Evolutionary conservation across 1,140 invertebrate species (phyloP).

Genomic region (Dendroctonus ponderosae): DNA sequence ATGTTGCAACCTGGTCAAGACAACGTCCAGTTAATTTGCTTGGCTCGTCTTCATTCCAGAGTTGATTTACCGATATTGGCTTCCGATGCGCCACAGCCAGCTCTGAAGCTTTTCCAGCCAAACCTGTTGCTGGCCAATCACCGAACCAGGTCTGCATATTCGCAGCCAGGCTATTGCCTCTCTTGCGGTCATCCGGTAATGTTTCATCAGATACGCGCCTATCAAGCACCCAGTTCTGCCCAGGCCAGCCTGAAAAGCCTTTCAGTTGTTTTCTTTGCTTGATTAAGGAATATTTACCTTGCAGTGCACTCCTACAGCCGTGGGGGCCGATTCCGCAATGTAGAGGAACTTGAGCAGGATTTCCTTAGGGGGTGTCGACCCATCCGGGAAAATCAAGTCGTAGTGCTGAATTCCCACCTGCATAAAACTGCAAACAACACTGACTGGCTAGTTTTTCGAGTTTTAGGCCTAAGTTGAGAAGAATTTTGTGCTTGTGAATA

Average conservation of each 20-base stretch:
- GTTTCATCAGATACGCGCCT: constrained; percentile 81
- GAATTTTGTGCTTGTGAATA: too few species aligned
- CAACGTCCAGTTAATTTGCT: background rate
- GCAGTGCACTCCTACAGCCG: constrained; percentile 80
- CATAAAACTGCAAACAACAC: constrained; percentile 58
- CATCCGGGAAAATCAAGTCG: constrained; percentile 82
- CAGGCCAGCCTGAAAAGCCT: constrained; percentile 65
- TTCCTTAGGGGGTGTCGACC: constrained; percentile 66
- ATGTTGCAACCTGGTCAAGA: constrained; percentile 43
- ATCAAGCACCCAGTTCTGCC: constrained; percentile 82
- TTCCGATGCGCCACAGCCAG: constrained; percentile 53
- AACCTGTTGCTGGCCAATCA: constrained; percentile 79
- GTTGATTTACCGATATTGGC: constrained; percentile 50
- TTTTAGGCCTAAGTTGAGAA: too few species aligned
- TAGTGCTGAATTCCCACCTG: constrained; percentile 73
- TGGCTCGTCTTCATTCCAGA: background rate
- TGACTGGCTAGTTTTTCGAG: background rate
- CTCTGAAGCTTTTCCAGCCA: constrained; percentile 66
- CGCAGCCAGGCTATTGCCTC: constrained; percentile 84
- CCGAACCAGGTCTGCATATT: constrained; percentile 79
- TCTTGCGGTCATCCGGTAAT: constrained; percentile 74
- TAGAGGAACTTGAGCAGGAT: constrained; percentile 73
- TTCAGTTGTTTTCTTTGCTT: background rate
- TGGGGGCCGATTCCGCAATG: constrained; percentile 67
- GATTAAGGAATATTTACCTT: constrained; percentile 59